Percentiles rank a stretch among this genome's conserved stretches.
Conservation (phyloP, 2,113 vertebrate genomes). For the Phodopus roborovskii region DNA sequence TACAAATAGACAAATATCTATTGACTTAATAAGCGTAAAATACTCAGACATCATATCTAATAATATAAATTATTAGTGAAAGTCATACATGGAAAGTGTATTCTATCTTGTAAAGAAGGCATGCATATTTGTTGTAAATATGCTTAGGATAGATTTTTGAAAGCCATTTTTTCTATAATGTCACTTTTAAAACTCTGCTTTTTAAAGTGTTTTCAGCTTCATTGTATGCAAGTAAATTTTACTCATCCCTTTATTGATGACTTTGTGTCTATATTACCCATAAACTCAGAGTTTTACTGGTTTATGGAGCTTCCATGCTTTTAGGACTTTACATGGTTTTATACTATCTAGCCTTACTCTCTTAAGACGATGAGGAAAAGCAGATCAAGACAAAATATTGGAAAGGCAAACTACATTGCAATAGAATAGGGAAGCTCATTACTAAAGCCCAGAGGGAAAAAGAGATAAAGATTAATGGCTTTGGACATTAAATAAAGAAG, state of each 20-base stretch:
- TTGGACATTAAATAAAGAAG: conserved; percentile 45
- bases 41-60: conserved; percentile 35
- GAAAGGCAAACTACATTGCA: background rate
- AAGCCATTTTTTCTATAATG: conserved; percentile 1
- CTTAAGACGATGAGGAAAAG: conserved; percentile 36
- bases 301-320: conserved; percentile 26
- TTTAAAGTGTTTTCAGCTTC: conserved; percentile 15
- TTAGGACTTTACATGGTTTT: conserved; percentile 52
- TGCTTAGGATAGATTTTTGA: conserved; percentile 26
- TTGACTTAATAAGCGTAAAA: conserved; percentile 22
- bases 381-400: conserved; percentile 61
- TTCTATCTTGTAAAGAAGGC: conserved; percentile 21
- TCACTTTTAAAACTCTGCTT: background rate
- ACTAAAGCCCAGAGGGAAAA: background rate
- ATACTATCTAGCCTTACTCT: background rate
- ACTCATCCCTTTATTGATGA: conserved; percentile 6
- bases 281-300: conserved; percentile 41
- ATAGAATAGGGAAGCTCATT: conserved; percentile 37
- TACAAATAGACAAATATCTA: conserved; percentile 34
- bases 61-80: conserved; percentile 35
- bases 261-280: conserved; percentile 45
- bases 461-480: conserved; percentile 33
- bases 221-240: conserved; percentile 11
- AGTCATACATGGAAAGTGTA: background rate
- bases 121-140: conserved; percentile 26